Evolutionary conservation across 2,888 invertebrate genomes (phyloP), one percentile per base, ranked within the genome.

Genomic region (Apamea epomidion): DNA sequence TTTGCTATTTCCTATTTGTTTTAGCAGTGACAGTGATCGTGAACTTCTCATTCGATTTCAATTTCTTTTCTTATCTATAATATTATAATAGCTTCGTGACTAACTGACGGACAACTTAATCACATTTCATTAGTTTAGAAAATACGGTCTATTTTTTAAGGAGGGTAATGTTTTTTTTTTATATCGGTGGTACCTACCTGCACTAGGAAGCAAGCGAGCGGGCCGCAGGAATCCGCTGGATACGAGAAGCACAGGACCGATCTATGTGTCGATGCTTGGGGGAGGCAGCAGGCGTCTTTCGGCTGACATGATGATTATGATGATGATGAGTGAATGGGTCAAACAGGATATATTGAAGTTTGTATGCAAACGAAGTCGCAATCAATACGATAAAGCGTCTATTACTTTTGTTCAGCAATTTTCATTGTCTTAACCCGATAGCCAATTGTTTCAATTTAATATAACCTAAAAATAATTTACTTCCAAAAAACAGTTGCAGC

Each of bases 1-100:
- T 83, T 87, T 82, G 48, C 70, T n/a, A n/a, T n/a, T n/a, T n/a
- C n/a, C 51, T 71, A 83, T 87, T 87, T 74, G 37, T 42, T 42
- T 69, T 70, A 60, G 18, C 72, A 87, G 74, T 84, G 85, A 76
- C 68, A 78, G 83, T 80, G 83, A 65, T 75, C 68, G 29, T 84
- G 74, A 82, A 65, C 65, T 76, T 64, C n/a, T 18, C 60, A 37
- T 62, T 60, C n/a, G 70, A 69, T 83, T 85, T 86, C 58, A 32
- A 67, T 81, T 76, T 82, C 82, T 77, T 77, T 84, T 82, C 60
- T 64, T 16, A 62, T 58, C 29, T 62, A 16, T 18, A 37, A 6
- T 25, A 1, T 14, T 25, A 18, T 29, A 51, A 70, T 16, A 25
- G 16, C 18, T n/a, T 6, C 12, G 25, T 80, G 58, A 58, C 7